Evolutionary conservation across 2,888 invertebrate genomes (phyloP), one percentile per base, ranked within the genome.

Genomic region (Polylopha cassiicola): DNA sequence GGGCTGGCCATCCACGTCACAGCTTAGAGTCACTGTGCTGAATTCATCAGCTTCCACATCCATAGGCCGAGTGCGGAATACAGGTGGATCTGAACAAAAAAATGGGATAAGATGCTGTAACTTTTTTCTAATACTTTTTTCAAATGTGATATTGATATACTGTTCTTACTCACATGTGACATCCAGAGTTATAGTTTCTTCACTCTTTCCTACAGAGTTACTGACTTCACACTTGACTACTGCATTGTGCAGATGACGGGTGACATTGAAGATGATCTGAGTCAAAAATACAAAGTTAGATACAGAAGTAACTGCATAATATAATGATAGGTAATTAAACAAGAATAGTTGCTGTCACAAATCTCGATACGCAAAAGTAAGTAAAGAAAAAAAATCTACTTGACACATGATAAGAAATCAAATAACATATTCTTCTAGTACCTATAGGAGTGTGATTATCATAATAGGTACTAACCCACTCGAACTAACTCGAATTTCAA

Each of bases 1-100:
- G 0, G 97, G 97, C 69, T 96, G 96, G 6, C 97, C 95, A 53
- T 95, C 95, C 0, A 96, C 96, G 59, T 95, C 93, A 69, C 98
- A 98, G 36, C 88, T 89, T 48, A 98, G 85, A 4, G 91, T 91
- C 1, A 94, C 94, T 8, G 89, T 89, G 7, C 91, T 88, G 0
- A 93, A 95, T 10, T 90, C 72, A 51, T 95, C 94, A 0, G 95
- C 94, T 65, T 95, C 94, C 13, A 93, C 89, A 49, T 93, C 93
- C 51, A 88, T 85, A 0, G 95, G 95, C 43, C 89, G 88, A 24
- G 89, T 89, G 41, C 91, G 89, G 66, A 96, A 95, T 39, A 90
- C 87, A 7, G 95, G 95, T 33, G 94, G 94, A 78, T 94, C 95
- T 95, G 14, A 11, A 27, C 14, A 6, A 13, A 8, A 27, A 27